Percentiles rank a stretch among this genome's conserved stretches.
Conservation (phyloP, 2,888 invertebrate genomes). For the Meta bourneti region DNA sequence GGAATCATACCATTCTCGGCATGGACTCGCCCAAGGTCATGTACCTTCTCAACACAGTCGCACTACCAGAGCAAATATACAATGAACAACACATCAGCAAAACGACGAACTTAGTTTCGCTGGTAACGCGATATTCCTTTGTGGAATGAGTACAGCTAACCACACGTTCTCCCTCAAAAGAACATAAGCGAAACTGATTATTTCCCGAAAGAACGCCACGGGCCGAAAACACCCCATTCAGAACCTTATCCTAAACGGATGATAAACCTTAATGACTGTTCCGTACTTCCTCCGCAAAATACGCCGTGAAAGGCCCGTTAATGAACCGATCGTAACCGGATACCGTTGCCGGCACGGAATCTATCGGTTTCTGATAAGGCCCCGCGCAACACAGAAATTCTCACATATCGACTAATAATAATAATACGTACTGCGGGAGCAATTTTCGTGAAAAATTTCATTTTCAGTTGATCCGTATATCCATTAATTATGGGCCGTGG, state of each 20-base stretch:
- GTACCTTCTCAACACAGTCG: too few relatives aligned
- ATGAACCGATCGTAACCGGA: slow-evolving; percentile 57
- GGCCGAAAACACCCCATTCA: neutral
- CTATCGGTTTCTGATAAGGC: slow-evolving; percentile 68
- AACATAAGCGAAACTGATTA: neutral
- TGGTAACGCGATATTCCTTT: neutral
- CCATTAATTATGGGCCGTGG: slow-evolving; percentile 43
- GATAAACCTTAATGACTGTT: slow-evolving; percentile 45
- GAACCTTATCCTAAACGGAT: slow-evolving; percentile 17
- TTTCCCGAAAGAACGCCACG: neutral
- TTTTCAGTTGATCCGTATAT: neutral
- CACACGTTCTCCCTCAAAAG: neutral
- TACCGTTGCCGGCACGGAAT: slow-evolving; percentile 20
- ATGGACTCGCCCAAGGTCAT: too few relatives aligned
- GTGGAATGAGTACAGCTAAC: neutral
- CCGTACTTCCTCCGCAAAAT: slow-evolving; percentile 11
- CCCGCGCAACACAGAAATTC: slow-evolving; percentile 2
- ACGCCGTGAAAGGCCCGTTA: slow-evolving; percentile 39
- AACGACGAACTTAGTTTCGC: too few relatives aligned
- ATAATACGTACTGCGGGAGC: slow-evolving; percentile 15
- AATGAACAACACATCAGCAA: too few relatives aligned
- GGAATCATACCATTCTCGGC: too few relatives aligned
- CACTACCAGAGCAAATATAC: too few relatives aligned
- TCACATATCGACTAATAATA: slow-evolving; percentile 7
- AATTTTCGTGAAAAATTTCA: slow-evolving; percentile 41